phyloP scores from a whole-genome alignment of 1,140 invertebrate species.

The Drosophila bocki region DNA sequence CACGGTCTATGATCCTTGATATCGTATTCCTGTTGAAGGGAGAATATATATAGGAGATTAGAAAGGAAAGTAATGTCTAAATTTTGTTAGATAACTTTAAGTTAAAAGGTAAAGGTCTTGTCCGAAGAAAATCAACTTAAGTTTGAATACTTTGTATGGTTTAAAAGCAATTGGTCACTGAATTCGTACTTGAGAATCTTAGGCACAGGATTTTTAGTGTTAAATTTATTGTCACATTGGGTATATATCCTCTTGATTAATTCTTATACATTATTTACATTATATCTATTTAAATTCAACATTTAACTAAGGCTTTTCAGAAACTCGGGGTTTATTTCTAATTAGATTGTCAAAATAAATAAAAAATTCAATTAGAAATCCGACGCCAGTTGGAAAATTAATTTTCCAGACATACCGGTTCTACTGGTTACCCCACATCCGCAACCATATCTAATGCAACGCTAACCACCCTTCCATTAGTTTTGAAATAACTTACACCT shows the following conservation, averaged over 20 bases:
- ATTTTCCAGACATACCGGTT: slow-evolving; percentile 35
- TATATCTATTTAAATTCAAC: too few relatives aligned
- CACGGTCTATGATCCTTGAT: slow-evolving; percentile 84
- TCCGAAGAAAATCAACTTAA: background rate
- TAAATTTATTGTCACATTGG: background rate
- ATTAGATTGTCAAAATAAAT: background rate
- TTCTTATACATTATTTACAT: background rate
- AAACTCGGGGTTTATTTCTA: background rate
- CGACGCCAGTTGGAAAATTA: slow-evolving; percentile 8
- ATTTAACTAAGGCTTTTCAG: background rate
- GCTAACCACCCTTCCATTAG: slow-evolving; percentile 39
- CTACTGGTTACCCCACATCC: slow-evolving; percentile 11
- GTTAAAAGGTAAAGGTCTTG: background rate
- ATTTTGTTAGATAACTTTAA: background rate
- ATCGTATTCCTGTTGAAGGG: slow-evolving; percentile 71
- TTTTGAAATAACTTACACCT: slow-evolving; percentile 44
- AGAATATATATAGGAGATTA: background rate
- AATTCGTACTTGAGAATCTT: background rate
- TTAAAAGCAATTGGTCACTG: background rate
- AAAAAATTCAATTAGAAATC: slow-evolving; percentile 17
- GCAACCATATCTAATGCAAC: background rate
- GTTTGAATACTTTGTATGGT: background rate
- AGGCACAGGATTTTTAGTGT: background rate
- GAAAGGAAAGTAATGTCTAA: background rate
- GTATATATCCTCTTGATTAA: too few relatives aligned